Evolutionary conservation across 2,797 vertebrate species (phyloP).

Genomic region (Pangasius mekongensis): DNA sequence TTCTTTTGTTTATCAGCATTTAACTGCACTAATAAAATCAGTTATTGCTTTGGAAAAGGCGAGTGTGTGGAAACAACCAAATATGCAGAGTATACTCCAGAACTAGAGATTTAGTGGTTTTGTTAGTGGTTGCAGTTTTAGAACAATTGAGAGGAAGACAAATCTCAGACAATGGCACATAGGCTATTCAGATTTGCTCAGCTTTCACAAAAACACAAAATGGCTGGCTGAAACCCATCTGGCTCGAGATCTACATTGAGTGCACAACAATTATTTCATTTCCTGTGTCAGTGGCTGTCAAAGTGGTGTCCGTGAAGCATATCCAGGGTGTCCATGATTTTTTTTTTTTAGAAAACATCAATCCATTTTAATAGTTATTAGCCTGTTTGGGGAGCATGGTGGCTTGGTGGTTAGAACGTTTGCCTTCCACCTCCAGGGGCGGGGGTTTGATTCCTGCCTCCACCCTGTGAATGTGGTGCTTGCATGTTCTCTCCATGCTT

Average conservation of each 20-base stretch:
- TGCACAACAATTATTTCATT: background rate
- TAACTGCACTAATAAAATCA: background rate
- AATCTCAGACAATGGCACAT: background rate
- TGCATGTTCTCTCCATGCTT: too few species aligned
- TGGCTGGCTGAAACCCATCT: background rate
- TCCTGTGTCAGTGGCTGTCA: background rate
- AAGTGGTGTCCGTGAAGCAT: background rate
- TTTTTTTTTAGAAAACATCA: background rate
- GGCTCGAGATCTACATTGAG: background rate
- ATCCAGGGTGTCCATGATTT: background rate
- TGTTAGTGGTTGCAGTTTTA: background rate
- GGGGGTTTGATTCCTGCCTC: too few species aligned
- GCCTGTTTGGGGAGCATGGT: too few species aligned
- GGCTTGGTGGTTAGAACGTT: too few species aligned
- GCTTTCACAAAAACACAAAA: slow-evolving; percentile 4
- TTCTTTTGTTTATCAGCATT: background rate
- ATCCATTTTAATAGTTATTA: background rate
- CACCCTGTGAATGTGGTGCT: too few species aligned
- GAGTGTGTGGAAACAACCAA: background rate
- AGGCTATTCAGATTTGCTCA: slow-evolving; percentile 2
- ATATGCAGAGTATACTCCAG: background rate
- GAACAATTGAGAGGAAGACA: background rate
- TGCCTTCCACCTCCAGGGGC: too few species aligned
- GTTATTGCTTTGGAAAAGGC: background rate
- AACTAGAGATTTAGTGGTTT: background rate